Evolutionary conservation across 1,140 invertebrate species (phyloP).

Genomic region (Epicauta chinensis): DNA sequence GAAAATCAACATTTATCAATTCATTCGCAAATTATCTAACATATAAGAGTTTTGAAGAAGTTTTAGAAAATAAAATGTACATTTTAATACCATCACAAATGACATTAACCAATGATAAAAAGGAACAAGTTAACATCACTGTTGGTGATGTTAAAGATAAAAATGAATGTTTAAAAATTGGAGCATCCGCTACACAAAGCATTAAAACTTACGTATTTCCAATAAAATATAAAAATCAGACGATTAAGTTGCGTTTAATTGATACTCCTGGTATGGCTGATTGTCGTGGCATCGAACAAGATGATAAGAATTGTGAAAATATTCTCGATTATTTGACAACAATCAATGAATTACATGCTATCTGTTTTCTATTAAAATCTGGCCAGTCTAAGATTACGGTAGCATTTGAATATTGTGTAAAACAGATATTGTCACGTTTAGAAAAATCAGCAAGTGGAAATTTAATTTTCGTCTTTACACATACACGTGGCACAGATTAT

Average conservation of each 20-base stretch:
- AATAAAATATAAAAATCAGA: conserved; percentile 9
- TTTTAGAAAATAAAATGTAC: conserved; percentile 18
- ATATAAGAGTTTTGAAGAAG: conserved; percentile 26
- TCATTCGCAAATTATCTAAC: conserved; percentile 35
- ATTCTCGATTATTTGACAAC: conserved; percentile 32
- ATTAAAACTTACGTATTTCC: conserved; percentile 35
- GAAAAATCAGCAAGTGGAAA: conserved; percentile 34
- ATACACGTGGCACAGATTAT: conserved; percentile 31
- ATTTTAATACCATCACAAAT: conserved; percentile 33
- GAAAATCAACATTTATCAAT: conserved; percentile 40
- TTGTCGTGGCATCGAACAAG: conserved; percentile 30
- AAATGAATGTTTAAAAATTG: conserved; percentile 31
- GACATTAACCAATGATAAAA: conserved; percentile 15
- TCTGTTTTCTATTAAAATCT: conserved; percentile 33
- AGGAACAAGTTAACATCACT: conserved; percentile 20
- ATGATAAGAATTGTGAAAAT: conserved; percentile 35
- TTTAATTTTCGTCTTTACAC: conserved; percentile 37
- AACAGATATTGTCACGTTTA: conserved; percentile 33
- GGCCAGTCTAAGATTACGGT: conserved; percentile 25
- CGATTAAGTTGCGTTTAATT: conserved; percentile 28
- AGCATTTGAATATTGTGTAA: conserved; percentile 34
- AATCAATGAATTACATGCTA: conserved; percentile 31
- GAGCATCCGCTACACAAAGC: conserved; percentile 34
- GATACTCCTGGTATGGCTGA: conserved; percentile 36
- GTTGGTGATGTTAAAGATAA: conserved; percentile 24